Evolutionary conservation across 2,797 vertebrate genomes (phyloP), one percentile per base, ranked within the genome.

Genomic region (Chrysocyon brachyurus): DNA sequence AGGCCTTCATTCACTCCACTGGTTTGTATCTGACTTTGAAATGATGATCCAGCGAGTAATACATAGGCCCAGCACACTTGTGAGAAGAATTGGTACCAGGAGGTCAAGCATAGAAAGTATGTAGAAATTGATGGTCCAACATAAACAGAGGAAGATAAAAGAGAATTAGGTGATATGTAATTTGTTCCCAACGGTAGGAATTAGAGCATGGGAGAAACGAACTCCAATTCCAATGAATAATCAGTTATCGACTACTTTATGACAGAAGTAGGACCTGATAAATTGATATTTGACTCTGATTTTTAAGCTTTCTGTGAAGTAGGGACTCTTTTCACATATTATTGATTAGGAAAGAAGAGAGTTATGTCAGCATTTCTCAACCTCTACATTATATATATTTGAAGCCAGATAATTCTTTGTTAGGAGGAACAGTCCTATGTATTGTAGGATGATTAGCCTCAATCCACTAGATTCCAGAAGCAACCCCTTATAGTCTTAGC

Each of bases 81-180:
- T 33, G 72, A 72, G 8, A 64, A 21, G 21, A 8, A 31, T 59
- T 59, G 17, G 9, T 79, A 49, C 40, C 61, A 77, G 14, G 14
- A 33, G 12, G 31, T 73, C n/a, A 88, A 52, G 24, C 9, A 4
- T 19, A 56, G 12, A 75, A 24, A 78, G 12, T 10, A 6, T 52
- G 49, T 56, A 68, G 68, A 66, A 82, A 72, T 1, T 19, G 3
- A 85, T 36, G 87, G n/a, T 19, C 4, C 22, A 88, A 92, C 46
- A 66, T 91, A 84, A 94, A 63, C 59, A 96, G 46, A 94, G n/a
- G 17, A 87, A 86, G 64, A 68, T 8, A 22, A 52, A 61, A 49
- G 11, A 17, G 49, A 90, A 63, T 19, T 73, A 52, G 33, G 15
- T 31, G 21, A n/a, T 7, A 92, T 16, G 12, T 81, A 2, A 88